Conservation (phyloP, 2,797 vertebrate genomes). For the Clarias platycephalus region DNA sequence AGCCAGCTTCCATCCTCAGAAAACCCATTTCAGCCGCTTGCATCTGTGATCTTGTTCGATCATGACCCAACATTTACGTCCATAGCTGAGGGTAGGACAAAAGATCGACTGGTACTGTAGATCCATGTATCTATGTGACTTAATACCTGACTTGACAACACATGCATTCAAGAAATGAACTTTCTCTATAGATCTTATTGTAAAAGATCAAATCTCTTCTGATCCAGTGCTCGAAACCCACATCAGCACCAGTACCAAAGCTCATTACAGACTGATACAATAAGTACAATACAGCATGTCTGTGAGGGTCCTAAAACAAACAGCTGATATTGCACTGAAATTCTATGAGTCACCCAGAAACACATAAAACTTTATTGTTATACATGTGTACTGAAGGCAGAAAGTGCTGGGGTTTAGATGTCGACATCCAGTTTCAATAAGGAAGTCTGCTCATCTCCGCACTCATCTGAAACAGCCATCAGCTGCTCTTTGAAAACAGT, state of each 20-base stretch:
- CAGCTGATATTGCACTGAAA: background rate
- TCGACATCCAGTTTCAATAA: background rate
- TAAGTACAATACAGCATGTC: background rate
- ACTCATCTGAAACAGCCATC: slow-evolving; percentile 19
- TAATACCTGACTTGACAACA: background rate
- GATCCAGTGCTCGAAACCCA: background rate
- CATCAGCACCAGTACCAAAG: background rate
- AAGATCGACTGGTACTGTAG: too few species aligned
- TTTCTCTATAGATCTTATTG: background rate
- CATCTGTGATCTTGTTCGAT: too few species aligned
- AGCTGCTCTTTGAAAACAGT: slow-evolving; percentile 25
- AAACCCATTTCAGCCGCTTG: too few species aligned
- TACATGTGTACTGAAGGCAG: background rate
- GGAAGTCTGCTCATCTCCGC: background rate
- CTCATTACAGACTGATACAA: background rate
- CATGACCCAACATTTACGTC: too few species aligned
- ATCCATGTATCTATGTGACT: too few species aligned
- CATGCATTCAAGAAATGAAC: background rate
- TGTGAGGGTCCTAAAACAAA: background rate
- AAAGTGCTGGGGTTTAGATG: background rate
- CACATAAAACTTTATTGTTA: background rate
- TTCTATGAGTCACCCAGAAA: background rate
- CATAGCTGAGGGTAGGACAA: too few species aligned
- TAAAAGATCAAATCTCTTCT: background rate
- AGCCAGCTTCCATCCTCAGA: too few species aligned